A percentile compares a stretch with the other conserved stretches of the same genome.
These are phyloP conservation scores for Cactoblastis cactorum DNA, from an alignment of 2,888 invertebrate species.

Conservation along the genomic window DNA sequence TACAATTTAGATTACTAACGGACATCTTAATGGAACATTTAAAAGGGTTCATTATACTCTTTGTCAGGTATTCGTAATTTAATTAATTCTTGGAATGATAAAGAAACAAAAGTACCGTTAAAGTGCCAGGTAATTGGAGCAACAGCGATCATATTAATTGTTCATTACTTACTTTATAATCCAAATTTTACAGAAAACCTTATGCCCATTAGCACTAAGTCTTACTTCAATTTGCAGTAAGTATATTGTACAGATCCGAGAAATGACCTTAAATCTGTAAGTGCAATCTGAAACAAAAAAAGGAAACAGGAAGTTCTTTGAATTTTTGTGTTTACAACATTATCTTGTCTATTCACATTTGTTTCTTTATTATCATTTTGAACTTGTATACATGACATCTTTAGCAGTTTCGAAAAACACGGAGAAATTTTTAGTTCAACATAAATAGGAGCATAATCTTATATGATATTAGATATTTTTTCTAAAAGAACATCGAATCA, in stretches of 20 bases:
- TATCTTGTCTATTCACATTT: too few relatives aligned
- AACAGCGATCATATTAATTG: background rate
- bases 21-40: background rate
- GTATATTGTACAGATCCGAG: background rate
- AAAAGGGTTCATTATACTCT: background rate
- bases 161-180: conserved; percentile 4
- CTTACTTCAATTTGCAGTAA: background rate
- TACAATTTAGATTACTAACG: background rate
- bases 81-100: conserved; percentile 4
- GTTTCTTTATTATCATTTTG: too few relatives aligned
- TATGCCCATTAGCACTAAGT: background rate
- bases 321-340: too few relatives aligned
- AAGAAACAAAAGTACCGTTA: conserved; percentile 1
- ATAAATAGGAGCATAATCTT: too few relatives aligned
- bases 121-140: background rate
- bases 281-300: too few relatives aligned
- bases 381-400: too few relatives aligned
- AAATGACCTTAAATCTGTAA: background rate
- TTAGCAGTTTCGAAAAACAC: too few relatives aligned
- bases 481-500: too few relatives aligned
- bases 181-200: background rate
- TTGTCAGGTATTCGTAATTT: background rate
- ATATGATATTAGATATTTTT: too few relatives aligned
- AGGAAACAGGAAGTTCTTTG: too few relatives aligned
- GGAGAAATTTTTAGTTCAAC: too few relatives aligned